Conservation (phyloP, 2,888 invertebrate genomes). For the Parnassius glacialis region DNA sequence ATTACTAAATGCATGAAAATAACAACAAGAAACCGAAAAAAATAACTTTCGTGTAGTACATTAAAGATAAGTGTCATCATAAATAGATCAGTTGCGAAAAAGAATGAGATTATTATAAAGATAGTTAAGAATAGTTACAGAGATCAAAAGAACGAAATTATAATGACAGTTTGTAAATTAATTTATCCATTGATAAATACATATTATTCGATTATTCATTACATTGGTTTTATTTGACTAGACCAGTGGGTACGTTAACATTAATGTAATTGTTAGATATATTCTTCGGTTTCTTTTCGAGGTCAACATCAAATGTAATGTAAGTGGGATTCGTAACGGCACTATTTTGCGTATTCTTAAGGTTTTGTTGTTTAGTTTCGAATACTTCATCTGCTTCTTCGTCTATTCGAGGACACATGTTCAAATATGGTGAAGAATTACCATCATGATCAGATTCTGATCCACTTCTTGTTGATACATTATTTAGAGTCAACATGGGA, state of each 20-base stretch:
- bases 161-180: slow-evolving; percentile 7
- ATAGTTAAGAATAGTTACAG: slow-evolving; percentile 22
- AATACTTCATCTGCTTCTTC: slow-evolving; percentile 72
- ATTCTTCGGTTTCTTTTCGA: slow-evolving; percentile 65
- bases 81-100: slow-evolving; percentile 3
- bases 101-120: slow-evolving; percentile 24
- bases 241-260: slow-evolving; percentile 58
- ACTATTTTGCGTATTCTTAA: slow-evolving; percentile 54
- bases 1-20: background rate
- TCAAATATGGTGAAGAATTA: slow-evolving; percentile 53
- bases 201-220: background rate
- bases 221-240: slow-evolving; percentile 60
- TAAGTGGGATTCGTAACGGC: slow-evolving; percentile 72
- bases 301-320: slow-evolving; percentile 55
- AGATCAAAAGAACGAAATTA: slow-evolving; percentile 27
- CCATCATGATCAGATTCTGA: slow-evolving; percentile 68
- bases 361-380: slow-evolving; percentile 54
- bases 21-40: background rate
- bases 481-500: slow-evolving; percentile 77
- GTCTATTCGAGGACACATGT: slow-evolving; percentile 59
- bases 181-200: slow-evolving; percentile 13
- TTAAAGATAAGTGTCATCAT: background rate
- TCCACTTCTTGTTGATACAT: slow-evolving; percentile 58
- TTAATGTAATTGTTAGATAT: slow-evolving; percentile 57
- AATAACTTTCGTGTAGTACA: background rate